Evolutionary conservation across 2,888 invertebrate genomes (phyloP), one percentile per base, ranked within the genome.

Genomic region (Eucera pruinosa): DNA sequence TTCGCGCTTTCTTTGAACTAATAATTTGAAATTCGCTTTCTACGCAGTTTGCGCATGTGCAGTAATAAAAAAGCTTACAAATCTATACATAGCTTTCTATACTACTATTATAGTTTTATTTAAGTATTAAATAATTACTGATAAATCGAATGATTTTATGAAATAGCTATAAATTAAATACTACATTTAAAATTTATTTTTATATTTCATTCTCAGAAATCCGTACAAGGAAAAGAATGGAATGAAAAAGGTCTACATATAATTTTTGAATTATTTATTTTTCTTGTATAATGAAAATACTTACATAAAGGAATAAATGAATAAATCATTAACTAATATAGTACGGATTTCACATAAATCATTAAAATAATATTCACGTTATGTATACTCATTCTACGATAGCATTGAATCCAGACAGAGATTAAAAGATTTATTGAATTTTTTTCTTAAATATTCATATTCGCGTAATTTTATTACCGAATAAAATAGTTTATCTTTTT

Each of bases 351-450:
- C 30, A 65, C 67, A 68, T 23, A 76, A 78, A 66, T 50, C 13
- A 52, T 70, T 62, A 23, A 66, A 78, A 83, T 76, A 67, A 66
- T 33, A 78, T 61, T 57, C 47, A 66, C 39, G 41, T 64, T 67
- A 55, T 68, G 39, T 25, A 65, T 70, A 65, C 36, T 66, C 48
- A 27, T 58, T 74, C 20, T 71, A 61, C 11, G 25, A 66, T 52
- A 82, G 78, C 84, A 84, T 84, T 80, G 84, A 78, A 84, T 84
- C 84, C 84, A 84, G 84, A 78, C 11, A 43, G 43, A 58, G n/a
- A 18, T 54, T 57, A 50, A 41, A 47, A 36, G 15, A 23, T 5
- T 54, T 61, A 5, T 62, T 33, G 9, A 15, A 55, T 25, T 27
- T 23, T n/a, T 52, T 39, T 18, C 18, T 55, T 39, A 61, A 67